A percentile compares a stretch with the other conserved stretches of the same genome.
These are phyloP conservation scores for Panthera uncia DNA, from an alignment of 2,113 vertebrate genomes.

Conservation along the genomic window DNA sequence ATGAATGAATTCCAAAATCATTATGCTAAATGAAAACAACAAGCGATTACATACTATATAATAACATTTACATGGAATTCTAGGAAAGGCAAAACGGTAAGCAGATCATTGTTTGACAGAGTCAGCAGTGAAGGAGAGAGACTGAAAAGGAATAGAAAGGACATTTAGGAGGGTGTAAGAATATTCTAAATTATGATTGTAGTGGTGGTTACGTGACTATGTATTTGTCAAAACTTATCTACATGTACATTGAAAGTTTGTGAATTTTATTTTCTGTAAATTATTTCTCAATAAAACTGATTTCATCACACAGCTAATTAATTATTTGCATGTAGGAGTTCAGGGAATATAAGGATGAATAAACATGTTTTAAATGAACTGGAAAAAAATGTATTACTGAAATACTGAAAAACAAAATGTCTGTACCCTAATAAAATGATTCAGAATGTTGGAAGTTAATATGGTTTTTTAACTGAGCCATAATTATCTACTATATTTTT, in stretches of 20 bases:
- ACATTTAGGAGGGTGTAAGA: neutral
- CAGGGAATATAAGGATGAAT: conserved; percentile 4
- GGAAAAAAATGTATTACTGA: neutral
- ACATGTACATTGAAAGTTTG: neutral
- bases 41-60: neutral
- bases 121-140: neutral
- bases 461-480: conserved; percentile 4
- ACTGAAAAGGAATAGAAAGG: neutral
- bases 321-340: neutral
- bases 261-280: neutral
- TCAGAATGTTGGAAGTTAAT: conserved; percentile 37
- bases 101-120: neutral
- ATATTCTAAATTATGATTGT: neutral
- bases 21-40: neutral
- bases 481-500: conserved; percentile 28
- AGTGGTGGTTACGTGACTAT: neutral
- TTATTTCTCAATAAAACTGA: neutral
- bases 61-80: conserved; percentile 11
- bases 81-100: conserved; percentile 9
- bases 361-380: conserved; percentile 5
- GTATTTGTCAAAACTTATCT: neutral
- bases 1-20: conserved; percentile 30
- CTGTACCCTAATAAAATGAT: neutral
- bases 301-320: conserved; percentile 1
- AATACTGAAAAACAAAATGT: conserved; percentile 16